phyloP scores from a whole-genome alignment of 2,888 invertebrate species.

The Metellina segmentata region DNA sequence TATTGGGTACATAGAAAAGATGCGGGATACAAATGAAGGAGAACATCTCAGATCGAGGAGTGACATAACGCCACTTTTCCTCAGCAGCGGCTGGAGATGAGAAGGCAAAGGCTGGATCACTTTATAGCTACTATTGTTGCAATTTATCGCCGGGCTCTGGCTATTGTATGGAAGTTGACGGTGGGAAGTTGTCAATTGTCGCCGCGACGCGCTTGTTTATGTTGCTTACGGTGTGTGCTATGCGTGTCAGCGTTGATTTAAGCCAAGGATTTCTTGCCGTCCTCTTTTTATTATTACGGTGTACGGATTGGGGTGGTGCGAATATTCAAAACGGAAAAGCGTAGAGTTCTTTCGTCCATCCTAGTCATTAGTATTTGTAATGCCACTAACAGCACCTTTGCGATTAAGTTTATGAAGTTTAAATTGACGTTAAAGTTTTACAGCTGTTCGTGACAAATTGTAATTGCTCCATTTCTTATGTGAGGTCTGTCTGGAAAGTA shows the following conservation, averaged over 20 bases:
- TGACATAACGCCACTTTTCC: constrained; percentile 17
- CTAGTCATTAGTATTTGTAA: too few relatives aligned
- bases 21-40: not conserved
- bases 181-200: constrained; percentile 66
- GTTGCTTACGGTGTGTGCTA: constrained; percentile 30
- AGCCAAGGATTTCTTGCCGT: not conserved
- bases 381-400: too few relatives aligned
- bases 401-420: too few relatives aligned
- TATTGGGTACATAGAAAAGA: not conserved
- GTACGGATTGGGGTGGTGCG: not conserved
- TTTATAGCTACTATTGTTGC: constrained; percentile 49
- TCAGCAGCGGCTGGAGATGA: not conserved
- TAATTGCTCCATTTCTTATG: too few relatives aligned
- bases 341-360: too few relatives aligned
- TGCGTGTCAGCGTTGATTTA: constrained; percentile 55
- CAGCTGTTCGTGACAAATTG: too few relatives aligned
- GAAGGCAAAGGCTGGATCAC: constrained; percentile 5
- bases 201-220: constrained; percentile 51
- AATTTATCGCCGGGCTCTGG: constrained; percentile 15
- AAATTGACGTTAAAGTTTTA: too few relatives aligned
- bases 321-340: constrained; percentile 13
- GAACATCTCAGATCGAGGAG: not conserved
- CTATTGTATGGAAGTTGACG: constrained; percentile 31
- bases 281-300: not conserved
- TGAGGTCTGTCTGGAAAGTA: too few relatives aligned